Evolutionary conservation across 2,113 vertebrate species (phyloP), one percentile per base, ranked within the genome.

Genomic region (Apus apus): DNA sequence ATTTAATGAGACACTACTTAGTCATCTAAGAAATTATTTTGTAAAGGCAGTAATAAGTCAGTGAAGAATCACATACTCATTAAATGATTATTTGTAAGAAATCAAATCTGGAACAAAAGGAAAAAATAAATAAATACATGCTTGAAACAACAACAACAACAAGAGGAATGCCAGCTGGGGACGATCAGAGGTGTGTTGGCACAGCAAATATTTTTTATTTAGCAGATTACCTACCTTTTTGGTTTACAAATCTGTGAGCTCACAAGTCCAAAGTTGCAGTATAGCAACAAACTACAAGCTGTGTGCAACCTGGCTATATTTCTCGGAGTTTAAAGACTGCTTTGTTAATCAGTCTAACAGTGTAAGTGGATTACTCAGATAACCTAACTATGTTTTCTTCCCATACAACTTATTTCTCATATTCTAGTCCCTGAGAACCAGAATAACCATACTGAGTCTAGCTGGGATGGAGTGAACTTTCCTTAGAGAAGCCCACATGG

Each of bases 1-100:
- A 54, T 90, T 91, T 83, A 92, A 90, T 77, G n/a, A 88, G 56
- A 88, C 3, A 13, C 36, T 85, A 72, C 36, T 72, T 32, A 82
- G 34, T 83, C 43, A 67, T 48, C 43, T 77, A 45, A 92, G n/a
- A 80, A 76, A 43, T 9, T 74, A 36, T 40, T 83, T 54, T 21
- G 17, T 58, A 93, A 90, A 87, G 58, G 27, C 15, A 90, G 29
- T 29, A 90, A 70, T 46, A 82, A 88, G 40, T 60, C 40, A 77
- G 13, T 36, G 20, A 71, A 74, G 13, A 80, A 64, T 38, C 36
- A 84, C 20, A 72, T 20, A 43, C 5, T 54, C 7, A 15, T 78
- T 66, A 73, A 50, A 54, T 50, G 27, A 62, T 18, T 70, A 1
- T 25, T 89, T 70, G 67, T 15, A 61, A 78, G 58, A 82, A 85